Evolutionary conservation across 2,888 invertebrate genomes (phyloP), one percentile per base, ranked within the genome.

Genomic region (Epistrophe grossulariae): DNA sequence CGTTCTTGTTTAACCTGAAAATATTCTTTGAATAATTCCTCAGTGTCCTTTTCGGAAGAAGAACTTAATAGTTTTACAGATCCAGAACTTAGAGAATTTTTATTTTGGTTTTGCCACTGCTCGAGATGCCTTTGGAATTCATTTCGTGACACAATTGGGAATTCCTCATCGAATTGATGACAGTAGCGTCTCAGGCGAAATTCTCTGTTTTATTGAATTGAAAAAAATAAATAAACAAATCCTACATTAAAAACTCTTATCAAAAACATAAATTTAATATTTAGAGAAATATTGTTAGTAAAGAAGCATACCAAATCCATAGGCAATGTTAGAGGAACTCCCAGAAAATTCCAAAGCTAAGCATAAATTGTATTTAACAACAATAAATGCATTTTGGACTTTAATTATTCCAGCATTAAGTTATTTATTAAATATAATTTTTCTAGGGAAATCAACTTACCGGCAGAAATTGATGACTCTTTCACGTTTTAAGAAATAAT

Each of bases 401-500:
- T 38, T 57, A 48, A 50, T 55, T 28, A 59, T 43, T 43, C 40
- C 57, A 45, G 45, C 57, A 38, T 9, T 15, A 8, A 28, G 48
- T 31, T 48, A 35, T 71, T 57, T 64, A 13, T 50, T 48, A 11
- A 15, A 60, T 48, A n/a, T 4, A 10, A 11, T 3, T 19, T 28
- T 8, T 24, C 0, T 40, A 31, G 3, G 19, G 9, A 38, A 6
- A 10, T 50, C 0, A 7, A 70, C 81, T 84, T 89, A 93, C 92
- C 92, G 91, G 88, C 93, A 91, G 77, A 90, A 92, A 77, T 92
- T 91, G 35, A 91, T 90, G 5, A 92, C 90, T 60, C 91, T 90
- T 79, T 93, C 92, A 15, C 92, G 90, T 88, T 92, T 91, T n/a
- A 90, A 89, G 85, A 91, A 92, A 79, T 93, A 92, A 10, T 92